These are phyloP conservation scores for Argynnis bischoffii DNA, from an alignment of 2,888 invertebrate species.

Conservation along the genomic window DNA sequence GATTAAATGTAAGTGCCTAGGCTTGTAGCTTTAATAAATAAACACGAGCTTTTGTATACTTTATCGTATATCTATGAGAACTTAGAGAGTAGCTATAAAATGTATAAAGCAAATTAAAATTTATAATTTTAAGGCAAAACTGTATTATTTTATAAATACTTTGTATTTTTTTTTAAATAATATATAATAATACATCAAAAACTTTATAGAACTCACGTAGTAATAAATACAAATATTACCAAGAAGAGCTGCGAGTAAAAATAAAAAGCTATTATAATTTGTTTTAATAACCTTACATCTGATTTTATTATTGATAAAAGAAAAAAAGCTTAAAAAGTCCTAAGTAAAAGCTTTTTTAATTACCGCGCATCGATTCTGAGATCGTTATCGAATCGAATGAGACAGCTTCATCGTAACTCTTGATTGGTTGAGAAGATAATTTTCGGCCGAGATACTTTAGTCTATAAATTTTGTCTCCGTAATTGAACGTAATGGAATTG, in stretches of 20 bases:
- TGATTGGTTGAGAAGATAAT: conserved; percentile 40
- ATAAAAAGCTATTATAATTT: conserved; percentile 10
- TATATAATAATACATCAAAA: too few relatives aligned
- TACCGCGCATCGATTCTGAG: conserved; percentile 41
- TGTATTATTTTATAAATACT: too few relatives aligned
- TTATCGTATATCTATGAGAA: conserved; percentile 19
- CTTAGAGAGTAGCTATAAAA: background rate
- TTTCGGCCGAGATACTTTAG: conserved; percentile 28
- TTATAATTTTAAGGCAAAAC: too few relatives aligned
- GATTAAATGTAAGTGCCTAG: conserved; percentile 32
- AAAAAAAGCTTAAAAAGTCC: conserved; percentile 15
- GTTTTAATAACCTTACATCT: conserved; percentile 17
- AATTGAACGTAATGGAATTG: conserved; percentile 35
- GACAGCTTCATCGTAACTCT: conserved; percentile 45
- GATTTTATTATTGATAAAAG: conserved; percentile 4
- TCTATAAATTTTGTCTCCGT: conserved; percentile 35
- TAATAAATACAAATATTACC: conserved; percentile 1
- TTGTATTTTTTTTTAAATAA: too few relatives aligned
- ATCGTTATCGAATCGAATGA: conserved; percentile 59
- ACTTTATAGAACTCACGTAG: too few relatives aligned
- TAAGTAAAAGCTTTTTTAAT: conserved; percentile 25
- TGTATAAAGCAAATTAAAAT: too few relatives aligned
- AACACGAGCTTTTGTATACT: conserved; percentile 8
- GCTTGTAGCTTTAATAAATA: conserved; percentile 35
- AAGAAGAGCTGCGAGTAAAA: background rate